Conservation (phyloP, 2,888 invertebrate genomes). For the Stegophylla sp. region DNA sequence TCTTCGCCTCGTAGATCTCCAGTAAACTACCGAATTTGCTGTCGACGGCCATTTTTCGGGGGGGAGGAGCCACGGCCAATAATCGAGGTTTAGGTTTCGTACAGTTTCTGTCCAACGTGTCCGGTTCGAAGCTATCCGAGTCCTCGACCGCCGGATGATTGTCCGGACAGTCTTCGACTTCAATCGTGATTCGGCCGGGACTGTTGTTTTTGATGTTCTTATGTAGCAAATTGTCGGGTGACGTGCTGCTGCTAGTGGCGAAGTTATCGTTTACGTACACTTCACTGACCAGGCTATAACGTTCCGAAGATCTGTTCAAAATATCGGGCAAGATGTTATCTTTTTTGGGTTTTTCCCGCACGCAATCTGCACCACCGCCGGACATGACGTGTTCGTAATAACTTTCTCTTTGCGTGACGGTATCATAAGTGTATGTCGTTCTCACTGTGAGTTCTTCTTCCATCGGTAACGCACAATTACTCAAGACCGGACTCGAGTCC, state of each 20-base stretch:
- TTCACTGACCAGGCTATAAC: constrained; percentile 77
- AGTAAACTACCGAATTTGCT: constrained; percentile 57
- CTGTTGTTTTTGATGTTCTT: constrained; percentile 70
- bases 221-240: constrained; percentile 66
- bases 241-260: constrained; percentile 64
- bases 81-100: constrained; percentile 65
- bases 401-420: constrained; percentile 41
- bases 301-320: constrained; percentile 61
- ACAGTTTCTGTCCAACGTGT: constrained; percentile 76
- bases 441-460: constrained; percentile 73
- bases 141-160: constrained; percentile 69
- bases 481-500: constrained; percentile 23
- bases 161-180: constrained; percentile 81
- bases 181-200: constrained; percentile 82
- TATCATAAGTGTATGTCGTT: constrained; percentile 44
- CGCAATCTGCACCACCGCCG: constrained; percentile 41
- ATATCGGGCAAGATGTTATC: constrained; percentile 32
- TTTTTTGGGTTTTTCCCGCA: constrained; percentile 42
- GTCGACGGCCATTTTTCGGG: too few relatives aligned
- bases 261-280: constrained; percentile 81
- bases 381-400: constrained; percentile 51
- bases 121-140: constrained; percentile 84
- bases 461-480: constrained; percentile 72
- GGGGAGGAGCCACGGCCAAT: too few relatives aligned
- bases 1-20: constrained; percentile 62